Evolutionary conservation across 2,888 invertebrate genomes (phyloP), one percentile per base, ranked within the genome.

Genomic region (Ichneumoninae sp.): DNA sequence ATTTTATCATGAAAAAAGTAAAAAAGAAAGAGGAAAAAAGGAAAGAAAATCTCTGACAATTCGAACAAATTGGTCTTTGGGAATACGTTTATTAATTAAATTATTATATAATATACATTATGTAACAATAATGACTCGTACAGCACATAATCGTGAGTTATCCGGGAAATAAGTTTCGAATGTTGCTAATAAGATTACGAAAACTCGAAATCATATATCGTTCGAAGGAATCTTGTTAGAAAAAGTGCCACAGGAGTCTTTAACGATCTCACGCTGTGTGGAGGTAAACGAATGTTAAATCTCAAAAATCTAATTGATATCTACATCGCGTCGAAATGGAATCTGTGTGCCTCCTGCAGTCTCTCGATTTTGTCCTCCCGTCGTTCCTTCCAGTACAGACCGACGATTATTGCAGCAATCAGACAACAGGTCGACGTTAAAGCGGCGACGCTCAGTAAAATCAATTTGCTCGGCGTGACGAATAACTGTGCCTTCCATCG

Each of bases 401-500:
- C 96, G 44, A 96, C 95, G 79, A 98, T 98, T 90, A 98, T 97
- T n/a, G 96, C 94, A 80, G 96, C 96, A 84, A 99, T 97, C 52
- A 98, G 95, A 66, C 97, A 95, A 92, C 98, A 97, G 13, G 98
- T 97, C 16, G 97, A 98, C 6, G 98, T 96, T 80, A 99, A 94
- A 0, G 98, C 98, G 84, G 97, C 96, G 0, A 98, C 98, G 91
- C 98, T 98, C 94, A 98, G 96, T n/a, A 98, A 94, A 91, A 99
- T 98, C 77, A 98, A 95, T 94, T 98, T 97, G 93, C 98, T 98
- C 0, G 99, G 99, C 0, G 98, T 98, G 0, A 99, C 97, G 95
- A 98, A 99, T 19, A 99, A 94, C 91, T 98, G 98, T 22, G 97
- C 97, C 89, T 96, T 96, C 99, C 99, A 99, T 88, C 95, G 95